phyloP scores from a whole-genome alignment of 2,888 invertebrate genomes.

The Aspidiotus destructor region DNA sequence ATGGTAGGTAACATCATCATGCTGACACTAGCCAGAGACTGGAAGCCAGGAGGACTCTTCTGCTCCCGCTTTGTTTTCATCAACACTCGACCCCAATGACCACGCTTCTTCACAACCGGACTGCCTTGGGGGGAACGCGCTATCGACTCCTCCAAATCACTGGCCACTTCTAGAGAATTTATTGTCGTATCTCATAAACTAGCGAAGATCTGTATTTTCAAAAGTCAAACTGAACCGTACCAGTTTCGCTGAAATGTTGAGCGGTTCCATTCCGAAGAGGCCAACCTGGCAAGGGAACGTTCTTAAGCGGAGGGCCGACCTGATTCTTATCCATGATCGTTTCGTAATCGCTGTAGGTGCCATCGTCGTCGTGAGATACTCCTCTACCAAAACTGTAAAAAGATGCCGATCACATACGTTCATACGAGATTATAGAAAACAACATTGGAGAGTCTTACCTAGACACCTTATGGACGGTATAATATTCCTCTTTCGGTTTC shows the following conservation, averaged over 20 bases:
- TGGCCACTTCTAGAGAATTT: constrained; percentile 14
- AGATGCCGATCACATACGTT: no score
- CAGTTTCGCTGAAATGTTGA: no score
- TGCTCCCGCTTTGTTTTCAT: constrained; percentile 32
- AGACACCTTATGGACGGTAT: constrained; percentile 35
- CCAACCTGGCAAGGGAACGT: background rate
- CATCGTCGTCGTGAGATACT: constrained; percentile 35
- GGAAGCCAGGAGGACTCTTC: constrained; percentile 27
- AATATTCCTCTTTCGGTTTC: constrained; percentile 26
- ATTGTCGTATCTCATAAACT: background rate
- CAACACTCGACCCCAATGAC: constrained; percentile 34
- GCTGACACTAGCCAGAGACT: constrained; percentile 35
- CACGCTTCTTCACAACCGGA: constrained; percentile 33
- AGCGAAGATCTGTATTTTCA: background rate
- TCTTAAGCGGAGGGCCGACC: background rate
- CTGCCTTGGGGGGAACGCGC: constrained; percentile 26
- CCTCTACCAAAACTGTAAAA: constrained; percentile 35
- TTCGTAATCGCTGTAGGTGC: constrained; percentile 34
- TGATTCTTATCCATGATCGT: constrained; percentile 18
- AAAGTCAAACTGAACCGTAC: no score
- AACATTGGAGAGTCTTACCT: constrained; percentile 28
- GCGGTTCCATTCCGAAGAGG: no score
- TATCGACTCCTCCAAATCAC: constrained; percentile 24
- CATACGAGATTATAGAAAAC: background rate
- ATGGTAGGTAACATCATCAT: constrained; percentile 36